Evolutionary conservation across 2,113 vertebrate species (phyloP), one percentile per base, ranked within the genome.

Genomic region (Phoxinus phoxinus): DNA sequence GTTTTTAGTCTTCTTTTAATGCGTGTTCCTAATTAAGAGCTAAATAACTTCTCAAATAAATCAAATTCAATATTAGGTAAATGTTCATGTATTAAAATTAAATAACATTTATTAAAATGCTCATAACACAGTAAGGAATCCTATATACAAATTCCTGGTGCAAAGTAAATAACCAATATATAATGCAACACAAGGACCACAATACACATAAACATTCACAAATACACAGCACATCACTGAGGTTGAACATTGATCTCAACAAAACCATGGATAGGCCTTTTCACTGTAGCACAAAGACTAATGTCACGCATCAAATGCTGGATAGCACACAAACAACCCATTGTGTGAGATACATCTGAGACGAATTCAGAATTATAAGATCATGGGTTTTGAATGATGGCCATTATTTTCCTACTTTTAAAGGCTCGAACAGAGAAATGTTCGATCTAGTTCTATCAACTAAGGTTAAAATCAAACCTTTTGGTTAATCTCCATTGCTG

Each of bases 111-210:
- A 41, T 77, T 73, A 79, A 53, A 23, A 63, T 35, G 63, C 58
- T 80, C 25, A 86, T 80, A 88, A 84, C 44, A 84, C 81, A 81
- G 56, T 77, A 74, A 48, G 80, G 80, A 74, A 81, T 81, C 19
- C 30, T 86, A 65, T 59, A 85, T 81, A 84, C 81, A 79, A 53
- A 7, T 56, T 85, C 69, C 44, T 63, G 72, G 83, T 85, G 81
- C 30, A 58, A 78, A 84, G 56, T 32, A 59, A 84, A 88, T 78
- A 84, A 69, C 73, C 67, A 17, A 46, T 84, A 86, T 83, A 79
- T 35, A 83, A 81, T 44, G n/a, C 75, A 83, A 51, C 83, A 87
- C 85, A 79, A 81, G 61, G 74, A 87, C 71, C 53, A 87, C 79
- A 17, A 81, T 44, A 27, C 82, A 82, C 59, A 27, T 27, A 12